phyloP scores from a whole-genome alignment of 2,888 invertebrate genomes.

The Dasypolia templi region DNA sequence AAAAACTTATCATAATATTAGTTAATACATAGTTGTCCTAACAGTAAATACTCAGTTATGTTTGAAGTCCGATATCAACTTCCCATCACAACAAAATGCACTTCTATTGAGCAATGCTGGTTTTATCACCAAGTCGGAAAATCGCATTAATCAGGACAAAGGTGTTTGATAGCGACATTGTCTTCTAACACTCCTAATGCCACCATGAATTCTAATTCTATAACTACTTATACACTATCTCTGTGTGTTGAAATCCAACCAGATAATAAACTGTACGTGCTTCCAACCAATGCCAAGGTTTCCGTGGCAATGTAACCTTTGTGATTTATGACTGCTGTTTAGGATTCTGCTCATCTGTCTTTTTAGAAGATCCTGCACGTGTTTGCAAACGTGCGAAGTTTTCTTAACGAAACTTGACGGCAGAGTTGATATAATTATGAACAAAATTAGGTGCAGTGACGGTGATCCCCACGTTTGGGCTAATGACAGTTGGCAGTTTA shows the following conservation, averaged over 20 bases:
- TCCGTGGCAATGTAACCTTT: constrained; percentile 38
- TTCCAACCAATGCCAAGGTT: constrained; percentile 54
- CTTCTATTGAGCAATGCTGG: neutral
- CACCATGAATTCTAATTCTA: constrained; percentile 41
- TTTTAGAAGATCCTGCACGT: too few relatives aligned
- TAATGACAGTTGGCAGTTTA: neutral
- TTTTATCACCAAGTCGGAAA: neutral
- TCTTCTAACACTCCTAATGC: constrained; percentile 27
- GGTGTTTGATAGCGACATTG: constrained; percentile 15
- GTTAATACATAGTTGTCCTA: neutral
- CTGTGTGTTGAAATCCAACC: constrained; percentile 39
- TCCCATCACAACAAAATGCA: neutral
- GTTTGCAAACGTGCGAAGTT: constrained; percentile 3
- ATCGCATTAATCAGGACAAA: constrained; percentile 9
- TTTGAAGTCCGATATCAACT: neutral
- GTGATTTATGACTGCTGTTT: constrained; percentile 44
- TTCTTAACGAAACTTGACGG: neutral
- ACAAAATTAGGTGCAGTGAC: neutral
- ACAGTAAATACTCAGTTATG: neutral
- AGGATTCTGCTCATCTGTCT: constrained; percentile 48
- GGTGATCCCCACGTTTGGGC: neutral
- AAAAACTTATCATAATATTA: neutral
- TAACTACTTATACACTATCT: constrained; percentile 27
- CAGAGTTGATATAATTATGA: neutral
- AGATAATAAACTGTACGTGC: constrained; percentile 58